Percentiles rank a stretch among this genome's conserved stretches.
Evolutionary conservation across 2,888 invertebrate genomes (phyloP).

Genomic region (Dendrolimus pini): DNA sequence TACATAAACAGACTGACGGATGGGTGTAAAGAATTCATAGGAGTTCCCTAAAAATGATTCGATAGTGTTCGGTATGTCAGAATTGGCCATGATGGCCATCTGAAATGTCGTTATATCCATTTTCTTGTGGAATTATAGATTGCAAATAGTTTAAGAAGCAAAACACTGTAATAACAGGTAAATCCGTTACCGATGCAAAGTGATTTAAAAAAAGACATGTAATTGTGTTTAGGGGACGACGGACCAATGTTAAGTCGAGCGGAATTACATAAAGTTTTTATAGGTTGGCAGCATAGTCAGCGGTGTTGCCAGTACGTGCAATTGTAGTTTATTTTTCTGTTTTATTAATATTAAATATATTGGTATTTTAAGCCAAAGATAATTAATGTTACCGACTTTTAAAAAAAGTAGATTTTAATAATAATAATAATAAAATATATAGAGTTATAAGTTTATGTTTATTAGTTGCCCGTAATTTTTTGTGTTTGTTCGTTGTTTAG

Average conservation of each 20-base stretch:
- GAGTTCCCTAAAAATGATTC: too few species aligned
- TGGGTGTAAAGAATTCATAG: too few species aligned
- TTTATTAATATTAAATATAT: constrained; percentile 6
- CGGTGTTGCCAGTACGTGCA: constrained; percentile 15
- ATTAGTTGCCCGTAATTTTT: neutral
- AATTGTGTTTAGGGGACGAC: constrained; percentile 44
- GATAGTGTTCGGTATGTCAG: too few species aligned
- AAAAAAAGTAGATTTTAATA: constrained; percentile 5
- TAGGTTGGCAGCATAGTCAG: constrained; percentile 11
- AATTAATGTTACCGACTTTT: constrained; percentile 18
- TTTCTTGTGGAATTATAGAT: neutral
- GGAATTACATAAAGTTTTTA: constrained; percentile 28
- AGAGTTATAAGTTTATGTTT: constrained; percentile 6
- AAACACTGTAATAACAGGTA: constrained; percentile 3
- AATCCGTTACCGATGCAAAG: constrained; percentile 12
- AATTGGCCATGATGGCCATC: too few species aligned
- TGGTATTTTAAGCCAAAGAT: constrained; percentile 16
- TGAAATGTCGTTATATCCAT: too few species aligned
- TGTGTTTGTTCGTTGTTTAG: constrained; percentile 11
- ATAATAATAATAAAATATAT: constrained; percentile 11
- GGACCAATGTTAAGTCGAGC: constrained; percentile 58
- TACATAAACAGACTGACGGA: too few species aligned
- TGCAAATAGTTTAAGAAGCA: constrained; percentile 8
- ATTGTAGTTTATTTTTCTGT: neutral
- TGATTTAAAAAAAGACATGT: constrained; percentile 58